Conservation (phyloP, 2,888 invertebrate genomes). For the Melinaea menophilus region DNA sequence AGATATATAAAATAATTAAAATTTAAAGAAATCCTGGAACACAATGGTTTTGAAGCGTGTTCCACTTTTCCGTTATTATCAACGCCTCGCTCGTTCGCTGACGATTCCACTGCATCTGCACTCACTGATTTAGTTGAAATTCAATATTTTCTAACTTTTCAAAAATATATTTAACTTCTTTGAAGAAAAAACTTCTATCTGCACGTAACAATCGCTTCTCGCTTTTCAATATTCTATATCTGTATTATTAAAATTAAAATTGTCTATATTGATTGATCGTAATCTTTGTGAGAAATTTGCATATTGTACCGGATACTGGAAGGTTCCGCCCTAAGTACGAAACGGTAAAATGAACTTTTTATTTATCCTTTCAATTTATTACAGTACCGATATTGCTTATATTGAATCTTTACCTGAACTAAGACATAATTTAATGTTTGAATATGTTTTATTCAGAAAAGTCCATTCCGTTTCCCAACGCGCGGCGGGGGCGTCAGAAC, state of each 20-base stretch:
- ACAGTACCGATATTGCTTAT: background rate
- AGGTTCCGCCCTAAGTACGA: no score
- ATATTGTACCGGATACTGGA: no score
- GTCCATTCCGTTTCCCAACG: background rate
- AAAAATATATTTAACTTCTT: background rate
- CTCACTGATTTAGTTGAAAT: background rate
- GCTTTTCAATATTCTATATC: no score
- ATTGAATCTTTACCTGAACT: background rate
- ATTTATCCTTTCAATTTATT: background rate
- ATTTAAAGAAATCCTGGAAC: no score
- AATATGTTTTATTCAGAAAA: conserved; percentile 4
- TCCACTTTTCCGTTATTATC: background rate
- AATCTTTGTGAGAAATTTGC: no score
- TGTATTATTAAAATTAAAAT: no score
- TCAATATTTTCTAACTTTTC: background rate
- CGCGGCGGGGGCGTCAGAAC: conserved; percentile 59
- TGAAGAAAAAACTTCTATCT: background rate
- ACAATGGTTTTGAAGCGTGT: no score
- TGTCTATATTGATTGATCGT: no score
- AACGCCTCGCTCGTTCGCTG: background rate
- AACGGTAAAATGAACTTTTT: no score
- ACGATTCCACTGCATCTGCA: background rate
- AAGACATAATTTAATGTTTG: background rate
- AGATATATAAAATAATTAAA: no score
- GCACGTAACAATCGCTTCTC: no score